A percentile compares a stretch with the other conserved stretches of the same genome.
Evolutionary conservation across 2,113 vertebrate genomes (phyloP).

Genomic region (Rallus limicola): DNA sequence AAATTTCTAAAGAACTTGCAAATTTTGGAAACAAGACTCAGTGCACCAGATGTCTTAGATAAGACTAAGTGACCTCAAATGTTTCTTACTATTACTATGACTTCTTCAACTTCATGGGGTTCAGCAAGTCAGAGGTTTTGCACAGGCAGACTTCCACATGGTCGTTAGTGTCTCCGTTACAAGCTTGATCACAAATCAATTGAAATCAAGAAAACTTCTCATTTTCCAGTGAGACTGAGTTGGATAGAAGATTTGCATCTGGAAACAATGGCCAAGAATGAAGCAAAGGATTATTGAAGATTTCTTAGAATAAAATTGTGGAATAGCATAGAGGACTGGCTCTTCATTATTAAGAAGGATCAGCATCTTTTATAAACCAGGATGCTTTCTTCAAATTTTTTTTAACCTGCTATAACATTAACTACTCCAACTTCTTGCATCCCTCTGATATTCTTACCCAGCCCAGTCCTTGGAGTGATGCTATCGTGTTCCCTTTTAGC

Average conservation of each 20-base stretch:
- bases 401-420: neutral
- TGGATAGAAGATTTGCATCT: neutral
- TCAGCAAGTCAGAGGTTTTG: neutral
- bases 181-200: neutral
- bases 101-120: neutral
- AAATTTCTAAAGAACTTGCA: neutral
- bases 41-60: neutral
- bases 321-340: neutral
- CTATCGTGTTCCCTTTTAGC: neutral
- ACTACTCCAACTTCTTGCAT: neutral
- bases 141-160: neutral
- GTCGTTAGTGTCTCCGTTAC: neutral
- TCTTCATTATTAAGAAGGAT: neutral
- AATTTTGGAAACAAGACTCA: neutral
- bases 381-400: neutral
- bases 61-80: neutral
- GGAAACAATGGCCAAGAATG: neutral
- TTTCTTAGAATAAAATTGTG: neutral
- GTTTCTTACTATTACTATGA: neutral
- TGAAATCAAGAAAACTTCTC: neutral
- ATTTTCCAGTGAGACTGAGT: neutral
- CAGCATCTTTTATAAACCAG: neutral
- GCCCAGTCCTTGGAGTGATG: neutral
- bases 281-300: neutral
- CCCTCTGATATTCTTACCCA: neutral